Base-by-base conservation (phyloP, 2,113 vertebrate species). In the Phylloscopus trochilus region DNA sequence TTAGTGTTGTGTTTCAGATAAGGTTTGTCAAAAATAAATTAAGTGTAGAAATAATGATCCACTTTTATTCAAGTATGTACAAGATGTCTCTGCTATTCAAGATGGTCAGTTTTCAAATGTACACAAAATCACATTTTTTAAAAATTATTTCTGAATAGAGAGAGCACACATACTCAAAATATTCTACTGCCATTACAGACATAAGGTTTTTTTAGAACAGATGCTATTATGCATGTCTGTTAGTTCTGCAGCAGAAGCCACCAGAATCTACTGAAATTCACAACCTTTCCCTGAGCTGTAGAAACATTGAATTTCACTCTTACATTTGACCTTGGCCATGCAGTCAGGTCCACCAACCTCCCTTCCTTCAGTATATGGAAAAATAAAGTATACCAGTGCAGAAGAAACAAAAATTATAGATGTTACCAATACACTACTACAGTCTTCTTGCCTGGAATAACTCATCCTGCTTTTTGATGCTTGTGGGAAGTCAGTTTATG, bases 191-290 rank as follows among this genome's bases (percentile, higher is more conserved):
- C 7, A 23, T 41, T 67, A 39, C 9, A 67, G 26, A 13, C 7
- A 74, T 31, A 53, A 83, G 20, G 0, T 2, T 64, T 64, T 39
- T 55, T 83, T 35, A 58, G 27, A 83, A 87, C 39, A 66, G 11
- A 21, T 59, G 11, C 14, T 37, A 16, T 58, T 69, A 58, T 19
- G 7, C 5, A 56, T 0, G 0, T 16, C 46, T 22, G 0, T 47
- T 66, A 35, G 21, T 63, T 83, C 69, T 94, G 27, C 35, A 72
- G 13, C n/a, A 75, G 60, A 82, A 87, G 58, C 14, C 27, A 72
- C 6, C 4, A 66, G 23, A 73, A 78, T 53, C 11, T 23, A 63
- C 23, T 43, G 14, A 87, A 77, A 80, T 58, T 68, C 26, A 66
- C 6, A 37, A 4, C 7, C 10, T 88, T 73, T 49, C 20, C 24